phyloP scores from a whole-genome alignment of 2,113 vertebrate genomes.

The Urocitellus parryii region DNA sequence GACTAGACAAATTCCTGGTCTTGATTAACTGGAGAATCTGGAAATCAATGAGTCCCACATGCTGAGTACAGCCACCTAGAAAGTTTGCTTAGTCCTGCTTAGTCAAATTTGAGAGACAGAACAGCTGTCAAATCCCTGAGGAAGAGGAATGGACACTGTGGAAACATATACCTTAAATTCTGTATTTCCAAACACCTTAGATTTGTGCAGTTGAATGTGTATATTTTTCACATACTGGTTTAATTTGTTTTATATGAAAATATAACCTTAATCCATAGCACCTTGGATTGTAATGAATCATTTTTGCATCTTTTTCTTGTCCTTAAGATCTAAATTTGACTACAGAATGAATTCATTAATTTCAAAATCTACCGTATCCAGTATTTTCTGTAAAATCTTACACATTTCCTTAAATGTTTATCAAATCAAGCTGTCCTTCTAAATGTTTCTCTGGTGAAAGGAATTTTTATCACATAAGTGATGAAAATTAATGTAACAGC shows the following conservation, averaged over 20 bases:
- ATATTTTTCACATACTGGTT: neutral
- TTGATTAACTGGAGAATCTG: neutral
- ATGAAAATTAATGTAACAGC: neutral
- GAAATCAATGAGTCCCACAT: neutral
- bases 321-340: neutral
- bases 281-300: neutral
- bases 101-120: neutral
- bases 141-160: neutral
- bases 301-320: neutral
- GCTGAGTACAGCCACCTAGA: neutral
- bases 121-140: neutral
- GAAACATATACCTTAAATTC: neutral
- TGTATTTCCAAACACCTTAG: neutral
- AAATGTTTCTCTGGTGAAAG: slow-evolving; percentile 13
- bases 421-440: slow-evolving; percentile 7
- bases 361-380: slow-evolving; percentile 10
- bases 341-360: neutral
- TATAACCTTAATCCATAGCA: neutral
- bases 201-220: neutral
- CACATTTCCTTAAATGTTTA: neutral
- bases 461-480: neutral
- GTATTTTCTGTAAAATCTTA: neutral
- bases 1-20: neutral
- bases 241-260: neutral
- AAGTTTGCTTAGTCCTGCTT: neutral